Conservation (phyloP, 2,797 vertebrate species). For the Myotis findleyi region DNA sequence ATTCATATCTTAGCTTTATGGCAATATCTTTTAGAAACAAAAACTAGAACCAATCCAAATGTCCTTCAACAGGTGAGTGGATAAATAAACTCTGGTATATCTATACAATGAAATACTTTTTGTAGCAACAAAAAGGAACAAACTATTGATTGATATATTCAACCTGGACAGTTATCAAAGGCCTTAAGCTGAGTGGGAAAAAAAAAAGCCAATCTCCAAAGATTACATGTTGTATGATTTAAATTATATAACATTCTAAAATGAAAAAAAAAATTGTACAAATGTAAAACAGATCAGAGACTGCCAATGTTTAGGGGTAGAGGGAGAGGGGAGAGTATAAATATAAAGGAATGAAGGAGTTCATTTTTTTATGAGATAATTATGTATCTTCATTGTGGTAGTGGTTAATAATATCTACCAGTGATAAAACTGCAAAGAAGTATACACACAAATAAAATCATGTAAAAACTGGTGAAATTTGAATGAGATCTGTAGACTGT, state of each 20-base stretch:
- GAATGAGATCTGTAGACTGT: not conserved
- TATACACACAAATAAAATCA: not conserved
- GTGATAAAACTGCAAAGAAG: not conserved
- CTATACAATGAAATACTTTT: not conserved
- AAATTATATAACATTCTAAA: conserved; percentile 17
- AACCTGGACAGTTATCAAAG: not conserved
- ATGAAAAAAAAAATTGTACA: not conserved
- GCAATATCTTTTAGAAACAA: not conserved
- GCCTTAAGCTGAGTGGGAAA: not conserved
- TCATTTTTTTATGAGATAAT: not conserved
- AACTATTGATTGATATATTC: not conserved
- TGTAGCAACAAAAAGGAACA: not conserved
- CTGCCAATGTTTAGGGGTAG: not conserved
- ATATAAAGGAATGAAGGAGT: not conserved
- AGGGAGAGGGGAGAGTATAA: rapidly evolving
- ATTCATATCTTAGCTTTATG: not conserved
- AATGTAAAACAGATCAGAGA: not conserved
- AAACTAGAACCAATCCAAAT: not conserved
- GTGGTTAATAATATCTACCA: not conserved
- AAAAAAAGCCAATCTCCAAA: not conserved
- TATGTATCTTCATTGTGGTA: not conserved
- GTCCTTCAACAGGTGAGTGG: not conserved
- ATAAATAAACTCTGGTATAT: not conserved
- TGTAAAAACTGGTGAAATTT: not conserved
- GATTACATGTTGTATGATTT: not conserved